Evolutionary conservation across 92 coral and sea anemone species (phyloP).

Genomic region (Muricea muricata): DNA sequence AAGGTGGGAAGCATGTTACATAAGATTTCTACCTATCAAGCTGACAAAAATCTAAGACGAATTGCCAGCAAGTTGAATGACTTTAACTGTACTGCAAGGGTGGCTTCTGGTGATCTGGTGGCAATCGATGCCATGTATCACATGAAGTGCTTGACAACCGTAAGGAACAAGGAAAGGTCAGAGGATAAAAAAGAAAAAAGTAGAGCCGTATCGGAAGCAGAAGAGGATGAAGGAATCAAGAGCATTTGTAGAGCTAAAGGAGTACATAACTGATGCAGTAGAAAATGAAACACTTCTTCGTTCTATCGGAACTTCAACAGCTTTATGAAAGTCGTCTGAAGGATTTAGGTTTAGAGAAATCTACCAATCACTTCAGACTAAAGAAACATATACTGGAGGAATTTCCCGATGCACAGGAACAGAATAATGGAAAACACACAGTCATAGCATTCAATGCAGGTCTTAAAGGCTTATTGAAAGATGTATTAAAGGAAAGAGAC

Average conservation of each 20-base stretch:
- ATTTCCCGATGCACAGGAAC: constrained; percentile 66
- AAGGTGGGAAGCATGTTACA: no score
- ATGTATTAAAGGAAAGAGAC: constrained; percentile 58
- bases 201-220: constrained; percentile 46
- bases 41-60: no score
- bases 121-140: constrained; percentile 75
- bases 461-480: constrained; percentile 53
- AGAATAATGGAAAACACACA: constrained; percentile 59
- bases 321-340: constrained; percentile 56
- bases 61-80: no score
- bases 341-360: constrained; percentile 49
- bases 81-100: no score
- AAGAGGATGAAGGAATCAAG: constrained; percentile 65
- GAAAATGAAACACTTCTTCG: constrained; percentile 45
- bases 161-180: constrained; percentile 70
- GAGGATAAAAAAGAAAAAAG: constrained; percentile 47
- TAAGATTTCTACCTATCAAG: no score
- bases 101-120: constrained; percentile 74
- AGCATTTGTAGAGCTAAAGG: constrained; percentile 68
- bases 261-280: constrained; percentile 55
- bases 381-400: constrained; percentile 52
- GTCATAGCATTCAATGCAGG: constrained; percentile 66
- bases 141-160: constrained; percentile 68
- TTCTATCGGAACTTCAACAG: constrained; percentile 57
- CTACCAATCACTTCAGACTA: constrained; percentile 59